These are phyloP conservation scores for Cossypha heuglini DNA, from an alignment of 2,797 vertebrate species.

Conservation along the genomic window DNA sequence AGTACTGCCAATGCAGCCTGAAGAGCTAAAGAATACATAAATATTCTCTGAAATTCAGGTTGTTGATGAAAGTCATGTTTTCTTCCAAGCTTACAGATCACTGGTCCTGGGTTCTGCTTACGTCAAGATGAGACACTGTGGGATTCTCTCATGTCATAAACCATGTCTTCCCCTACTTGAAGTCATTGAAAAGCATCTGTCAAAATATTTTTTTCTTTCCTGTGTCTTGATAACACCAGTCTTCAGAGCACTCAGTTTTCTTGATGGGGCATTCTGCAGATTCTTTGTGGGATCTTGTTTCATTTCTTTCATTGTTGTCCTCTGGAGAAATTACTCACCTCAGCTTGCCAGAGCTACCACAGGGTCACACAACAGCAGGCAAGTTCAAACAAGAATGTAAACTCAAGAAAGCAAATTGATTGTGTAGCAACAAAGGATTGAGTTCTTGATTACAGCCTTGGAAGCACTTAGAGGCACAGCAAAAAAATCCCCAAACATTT, in stretches of 20 bases:
- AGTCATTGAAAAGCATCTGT: not conserved
- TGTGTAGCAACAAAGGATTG: not conserved
- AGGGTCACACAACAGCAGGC: not conserved
- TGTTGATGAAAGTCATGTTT: not conserved
- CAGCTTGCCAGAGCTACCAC: not conserved
- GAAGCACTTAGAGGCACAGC: not conserved
- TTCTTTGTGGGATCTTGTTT: not conserved
- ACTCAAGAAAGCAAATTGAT: not conserved
- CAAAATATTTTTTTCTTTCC: not conserved
- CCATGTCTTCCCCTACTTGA: not conserved
- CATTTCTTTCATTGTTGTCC: not conserved
- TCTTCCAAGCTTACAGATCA: not conserved
- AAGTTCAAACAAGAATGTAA: not conserved
- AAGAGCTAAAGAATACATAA: constrained; percentile 2
- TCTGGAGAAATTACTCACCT: not conserved
- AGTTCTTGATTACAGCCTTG: not conserved
- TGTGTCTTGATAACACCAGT: not conserved
- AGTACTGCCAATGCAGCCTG: constrained; percentile 17
- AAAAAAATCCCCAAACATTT: not conserved
- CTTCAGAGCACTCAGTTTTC: not conserved
- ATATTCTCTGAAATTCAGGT: not conserved
- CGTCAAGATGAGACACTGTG: not conserved
- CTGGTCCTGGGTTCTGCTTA: not conserved
- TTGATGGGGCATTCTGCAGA: not conserved
- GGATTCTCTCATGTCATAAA: not conserved